These are phyloP conservation scores for Saccostrea cuccullata DNA, from an alignment of 1,140 invertebrate genomes.

Conservation along the genomic window DNA sequence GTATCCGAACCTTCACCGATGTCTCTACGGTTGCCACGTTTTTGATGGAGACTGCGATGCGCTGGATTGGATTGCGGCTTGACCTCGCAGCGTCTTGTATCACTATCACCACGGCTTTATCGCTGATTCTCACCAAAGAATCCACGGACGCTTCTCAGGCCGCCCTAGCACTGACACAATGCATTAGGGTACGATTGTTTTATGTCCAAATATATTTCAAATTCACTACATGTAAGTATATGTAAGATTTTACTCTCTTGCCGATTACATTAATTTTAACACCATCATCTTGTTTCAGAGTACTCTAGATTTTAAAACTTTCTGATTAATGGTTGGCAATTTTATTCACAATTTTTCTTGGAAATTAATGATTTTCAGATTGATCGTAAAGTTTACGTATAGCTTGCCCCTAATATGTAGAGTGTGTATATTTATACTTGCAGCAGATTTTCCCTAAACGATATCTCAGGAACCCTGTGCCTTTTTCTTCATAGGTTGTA, in stretches of 20 bases:
- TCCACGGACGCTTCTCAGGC: constrained; percentile 82
- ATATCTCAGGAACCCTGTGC: too few relatives aligned
- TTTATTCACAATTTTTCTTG: not conserved
- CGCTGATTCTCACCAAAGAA: constrained; percentile 81
- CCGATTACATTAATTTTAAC: too few relatives aligned
- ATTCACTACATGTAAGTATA: too few relatives aligned
- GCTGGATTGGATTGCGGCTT: constrained; percentile 85
- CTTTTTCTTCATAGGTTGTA: constrained; percentile 79
- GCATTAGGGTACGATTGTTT: constrained; percentile 77
- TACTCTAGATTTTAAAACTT: too few relatives aligned
- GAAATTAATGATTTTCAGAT: not conserved
- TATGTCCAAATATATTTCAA: too few relatives aligned
- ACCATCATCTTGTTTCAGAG: too few relatives aligned
- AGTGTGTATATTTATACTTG: too few relatives aligned
- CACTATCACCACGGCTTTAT: constrained; percentile 79
- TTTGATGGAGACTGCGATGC: constrained; percentile 81
- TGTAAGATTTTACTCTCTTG: too few relatives aligned
- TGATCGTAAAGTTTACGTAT: too few relatives aligned
- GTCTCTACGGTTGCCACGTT: constrained; percentile 79
- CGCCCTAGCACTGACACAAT: constrained; percentile 84
- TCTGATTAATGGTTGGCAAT: too few relatives aligned
- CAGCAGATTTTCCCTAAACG: too few relatives aligned
- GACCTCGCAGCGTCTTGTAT: constrained; percentile 79
- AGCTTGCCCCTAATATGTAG: too few relatives aligned
- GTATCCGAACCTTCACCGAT: constrained; percentile 81